phyloP scores from a whole-genome alignment of 2,113 vertebrate species.

The Phaetusa simplex region DNA sequence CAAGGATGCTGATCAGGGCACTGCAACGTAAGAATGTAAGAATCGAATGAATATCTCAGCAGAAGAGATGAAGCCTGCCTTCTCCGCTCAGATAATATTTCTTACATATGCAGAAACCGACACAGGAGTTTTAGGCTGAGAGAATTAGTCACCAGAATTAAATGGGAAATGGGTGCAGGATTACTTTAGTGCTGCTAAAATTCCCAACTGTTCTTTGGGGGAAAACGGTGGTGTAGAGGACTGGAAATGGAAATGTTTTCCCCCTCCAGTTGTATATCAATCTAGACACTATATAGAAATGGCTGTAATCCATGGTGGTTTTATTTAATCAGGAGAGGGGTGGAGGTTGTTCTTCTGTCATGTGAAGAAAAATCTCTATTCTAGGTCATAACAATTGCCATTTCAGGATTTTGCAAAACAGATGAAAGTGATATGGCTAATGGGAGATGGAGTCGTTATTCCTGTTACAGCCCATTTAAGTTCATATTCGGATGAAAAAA shows the following conservation, averaged over 20 bases:
- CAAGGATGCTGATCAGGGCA: not conserved
- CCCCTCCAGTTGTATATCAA: not conserved
- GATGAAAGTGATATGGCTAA: constrained; percentile 24
- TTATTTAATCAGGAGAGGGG: not conserved
- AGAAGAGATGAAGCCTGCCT: not conserved
- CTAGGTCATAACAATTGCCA: constrained; percentile 4
- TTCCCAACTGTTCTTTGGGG: not conserved
- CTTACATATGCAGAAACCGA: not conserved
- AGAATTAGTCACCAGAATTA: not conserved
- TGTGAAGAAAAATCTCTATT: constrained; percentile 7
- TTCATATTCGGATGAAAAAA: constrained; percentile 11
- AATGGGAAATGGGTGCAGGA: not conserved
- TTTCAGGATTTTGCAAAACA: constrained; percentile 27
- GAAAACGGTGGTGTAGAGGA: not conserved
- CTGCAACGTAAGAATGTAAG: not conserved
- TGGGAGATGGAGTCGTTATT: constrained; percentile 11
- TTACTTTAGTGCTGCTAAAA: not conserved
- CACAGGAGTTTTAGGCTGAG: not conserved
- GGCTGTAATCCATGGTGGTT: not conserved
- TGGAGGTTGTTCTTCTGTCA: not conserved
- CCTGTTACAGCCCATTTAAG: constrained; percentile 21
- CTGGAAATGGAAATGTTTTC: not conserved
- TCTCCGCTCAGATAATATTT: not conserved
- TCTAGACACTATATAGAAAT: not conserved
- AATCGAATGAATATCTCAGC: not conserved